Evolutionary conservation across 2,888 invertebrate species (phyloP), one percentile per base, ranked within the genome.

Genomic region (Craniophora ligustri): DNA sequence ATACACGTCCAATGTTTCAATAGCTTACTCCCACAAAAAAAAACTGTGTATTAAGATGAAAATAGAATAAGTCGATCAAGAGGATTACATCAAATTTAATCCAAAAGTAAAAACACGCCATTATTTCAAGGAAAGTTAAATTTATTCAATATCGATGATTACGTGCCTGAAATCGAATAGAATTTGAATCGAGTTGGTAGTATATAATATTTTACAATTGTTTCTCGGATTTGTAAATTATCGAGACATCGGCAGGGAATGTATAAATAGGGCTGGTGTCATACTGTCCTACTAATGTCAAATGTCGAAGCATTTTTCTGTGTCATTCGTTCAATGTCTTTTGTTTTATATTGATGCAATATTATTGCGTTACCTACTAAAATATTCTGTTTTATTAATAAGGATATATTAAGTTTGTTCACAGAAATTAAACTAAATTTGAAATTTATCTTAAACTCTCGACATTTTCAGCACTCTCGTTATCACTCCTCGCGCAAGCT

Each of bases 61-160:
- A n/a, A n/a, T n/a, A n/a, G n/a, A n/a, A n/a, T n/a, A n/a, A n/a
- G n/a, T n/a, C n/a, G n/a, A n/a, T n/a, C n/a, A n/a, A n/a, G n/a
- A n/a, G n/a, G n/a, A n/a, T n/a, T n/a, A n/a, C n/a, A n/a, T n/a
- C n/a, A n/a, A n/a, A n/a, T n/a, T 32, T 31, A 14, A 10, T 5
- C 0, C 30, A n/a, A 23, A 38, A 51, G 19, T 28, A 28, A 41
- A n/a, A 59, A 66, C 32, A 41, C 51, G 40, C 26, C 23, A 3
- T 34, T 34, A 48, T 48, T 47, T 38, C 18, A 32, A 14, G 11
- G 23, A 42, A 49, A 34, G 49, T 53, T 44, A 49, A 65, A 71
- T 71, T 71, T 69, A 72, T 69, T 55, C 42, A 48, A 41, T 66
- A 58, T 56, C 63, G 63, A 72, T 72, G 66, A 63, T 66, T 57